phyloP scores from a whole-genome alignment of 2,888 invertebrate species.

The Volucella inflata region DNA sequence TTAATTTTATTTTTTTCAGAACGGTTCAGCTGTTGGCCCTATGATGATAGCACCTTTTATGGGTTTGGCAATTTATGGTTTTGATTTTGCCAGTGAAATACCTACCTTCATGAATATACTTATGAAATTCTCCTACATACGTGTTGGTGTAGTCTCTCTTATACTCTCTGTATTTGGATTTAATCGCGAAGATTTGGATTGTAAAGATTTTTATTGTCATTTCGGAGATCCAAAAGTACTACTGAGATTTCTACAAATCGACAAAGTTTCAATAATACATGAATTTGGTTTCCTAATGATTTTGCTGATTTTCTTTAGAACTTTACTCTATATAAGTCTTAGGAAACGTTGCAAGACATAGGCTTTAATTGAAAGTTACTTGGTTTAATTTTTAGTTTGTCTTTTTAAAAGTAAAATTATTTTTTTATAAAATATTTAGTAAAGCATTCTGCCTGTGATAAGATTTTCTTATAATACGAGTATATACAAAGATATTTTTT shows the following conservation, averaged over 20 bases:
- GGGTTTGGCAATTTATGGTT: slow-evolving; percentile 88
- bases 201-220: slow-evolving; percentile 87
- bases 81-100: slow-evolving; percentile 88
- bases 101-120: slow-evolving; percentile 86
- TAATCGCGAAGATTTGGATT: slow-evolving; percentile 85
- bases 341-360: slow-evolving; percentile 84
- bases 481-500: slow-evolving; percentile 9
- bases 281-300: slow-evolving; percentile 85
- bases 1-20: slow-evolving; percentile 84
- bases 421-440: slow-evolving; percentile 28
- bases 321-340: slow-evolving; percentile 86
- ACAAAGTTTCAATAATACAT: slow-evolving; percentile 85
- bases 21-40: slow-evolving; percentile 88
- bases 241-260: slow-evolving; percentile 86
- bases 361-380: slow-evolving; percentile 14
- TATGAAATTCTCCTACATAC: slow-evolving; percentile 88
- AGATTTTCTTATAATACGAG: slow-evolving; percentile 66
- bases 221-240: slow-evolving; percentile 87
- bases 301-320: slow-evolving; percentile 86
- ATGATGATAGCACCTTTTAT: slow-evolving; percentile 87
- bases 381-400: neutral
- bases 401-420: too few species aligned
- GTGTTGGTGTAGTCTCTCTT: slow-evolving; percentile 87
- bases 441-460: slow-evolving; percentile 72
- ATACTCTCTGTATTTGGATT: slow-evolving; percentile 87